These are phyloP conservation scores for Loxodonta africana DNA, from an alignment of 2,113 vertebrate genomes.

Conservation along the genomic window DNA sequence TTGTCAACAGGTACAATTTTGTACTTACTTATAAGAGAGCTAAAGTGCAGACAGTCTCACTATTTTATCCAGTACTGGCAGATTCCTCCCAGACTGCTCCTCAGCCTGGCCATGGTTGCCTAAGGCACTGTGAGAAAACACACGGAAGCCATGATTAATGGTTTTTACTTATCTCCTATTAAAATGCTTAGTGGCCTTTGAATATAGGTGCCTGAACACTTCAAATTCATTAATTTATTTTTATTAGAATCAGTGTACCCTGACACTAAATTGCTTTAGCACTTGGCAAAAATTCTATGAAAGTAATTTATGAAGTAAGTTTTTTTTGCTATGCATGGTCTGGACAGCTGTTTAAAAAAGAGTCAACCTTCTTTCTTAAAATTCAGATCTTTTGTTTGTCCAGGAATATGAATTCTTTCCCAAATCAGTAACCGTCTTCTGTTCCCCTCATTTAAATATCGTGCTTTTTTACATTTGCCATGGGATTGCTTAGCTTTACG, in stretches of 20 bases:
- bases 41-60: neutral
- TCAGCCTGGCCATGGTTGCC: constrained; percentile 2
- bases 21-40: constrained; percentile 25
- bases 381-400: constrained; percentile 16
- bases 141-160: constrained; percentile 69
- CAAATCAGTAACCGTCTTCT: constrained; percentile 41
- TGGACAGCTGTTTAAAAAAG: constrained; percentile 42
- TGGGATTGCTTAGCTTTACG: neutral
- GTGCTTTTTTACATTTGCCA: neutral
- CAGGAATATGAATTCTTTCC: neutral
- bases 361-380: constrained; percentile 12
- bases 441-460: neutral
- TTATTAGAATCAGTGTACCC: constrained; percentile 74
- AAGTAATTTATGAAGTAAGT: constrained; percentile 66
- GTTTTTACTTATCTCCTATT: constrained; percentile 73
- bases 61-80: neutral
- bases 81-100: neutral
- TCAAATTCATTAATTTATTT: constrained; percentile 80
- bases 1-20: constrained; percentile 59
- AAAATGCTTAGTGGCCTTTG: constrained; percentile 69
- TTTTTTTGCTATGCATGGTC: constrained; percentile 18
- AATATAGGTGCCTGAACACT: constrained; percentile 51
- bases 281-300: constrained; percentile 64
- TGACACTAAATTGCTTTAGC: constrained; percentile 69
- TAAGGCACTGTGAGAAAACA: neutral